A percentile compares a stretch with the other conserved stretches of the same genome.
phyloP scores from a whole-genome alignment of 2,797 vertebrate species.

The Australoheros facetus region DNA sequence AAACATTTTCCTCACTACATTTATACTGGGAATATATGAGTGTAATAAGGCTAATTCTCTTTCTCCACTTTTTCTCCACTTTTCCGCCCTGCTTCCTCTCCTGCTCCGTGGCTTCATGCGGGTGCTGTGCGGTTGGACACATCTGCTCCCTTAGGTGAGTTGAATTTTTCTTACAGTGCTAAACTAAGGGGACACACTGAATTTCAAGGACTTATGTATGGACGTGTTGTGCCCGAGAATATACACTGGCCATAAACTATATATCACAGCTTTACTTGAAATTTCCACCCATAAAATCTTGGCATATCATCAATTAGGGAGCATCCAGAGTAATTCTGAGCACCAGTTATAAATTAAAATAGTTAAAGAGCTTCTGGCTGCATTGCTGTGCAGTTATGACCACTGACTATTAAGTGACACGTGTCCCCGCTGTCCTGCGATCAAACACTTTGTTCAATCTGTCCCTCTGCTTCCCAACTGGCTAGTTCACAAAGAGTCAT shows the following conservation, averaged over 20 bases:
- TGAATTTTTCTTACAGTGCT: slow-evolving; percentile 24
- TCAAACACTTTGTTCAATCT: slow-evolving; percentile 27
- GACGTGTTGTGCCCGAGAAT: not conserved
- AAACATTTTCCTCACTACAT: slow-evolving; percentile 27
- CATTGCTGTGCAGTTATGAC: slow-evolving; percentile 14
- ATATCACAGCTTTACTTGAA: slow-evolving; percentile 23
- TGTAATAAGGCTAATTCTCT: slow-evolving; percentile 53
- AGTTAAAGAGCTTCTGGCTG: slow-evolving; percentile 12
- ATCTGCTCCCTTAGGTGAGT: slow-evolving; percentile 66
- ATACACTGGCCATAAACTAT: slow-evolving; percentile 14
- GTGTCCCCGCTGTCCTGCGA: slow-evolving; percentile 31
- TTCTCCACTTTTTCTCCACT: slow-evolving; percentile 29
- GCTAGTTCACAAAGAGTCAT: slow-evolving; percentile 28
- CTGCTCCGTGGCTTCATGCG: slow-evolving; percentile 20
- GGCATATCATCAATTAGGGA: slow-evolving; percentile 33
- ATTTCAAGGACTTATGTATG: slow-evolving; percentile 12
- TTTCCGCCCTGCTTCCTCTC: not conserved
- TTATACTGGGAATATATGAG: slow-evolving; percentile 31
- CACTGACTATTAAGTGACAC: slow-evolving; percentile 32
- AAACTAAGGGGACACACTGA: slow-evolving; percentile 3
- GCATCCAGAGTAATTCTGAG: slow-evolving; percentile 23
- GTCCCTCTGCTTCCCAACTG: slow-evolving; percentile 3
- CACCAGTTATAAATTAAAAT: slow-evolving; percentile 30
- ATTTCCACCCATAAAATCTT: slow-evolving; percentile 22
- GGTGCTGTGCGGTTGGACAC: slow-evolving; percentile 38